Conservation (phyloP, 2,888 invertebrate species). For the Dynastes grantii region DNA sequence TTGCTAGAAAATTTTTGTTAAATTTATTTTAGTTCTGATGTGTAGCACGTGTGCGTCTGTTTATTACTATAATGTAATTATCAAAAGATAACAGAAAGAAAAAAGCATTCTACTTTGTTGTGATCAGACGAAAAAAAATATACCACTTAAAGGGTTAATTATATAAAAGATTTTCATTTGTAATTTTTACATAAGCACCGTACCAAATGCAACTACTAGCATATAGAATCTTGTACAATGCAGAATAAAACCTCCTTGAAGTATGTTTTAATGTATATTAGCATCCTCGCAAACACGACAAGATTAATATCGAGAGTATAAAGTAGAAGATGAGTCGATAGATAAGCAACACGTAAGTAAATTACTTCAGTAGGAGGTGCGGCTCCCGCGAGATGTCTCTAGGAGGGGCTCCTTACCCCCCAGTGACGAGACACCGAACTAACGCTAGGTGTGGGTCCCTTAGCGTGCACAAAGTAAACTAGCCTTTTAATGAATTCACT, state of each 20-base stretch:
- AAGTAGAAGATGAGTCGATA: slow-evolving; percentile 50
- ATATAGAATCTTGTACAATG: background rate
- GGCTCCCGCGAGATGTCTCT: slow-evolving; percentile 70
- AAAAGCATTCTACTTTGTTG: no score
- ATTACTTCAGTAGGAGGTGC: slow-evolving; percentile 66
- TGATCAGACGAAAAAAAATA: no score
- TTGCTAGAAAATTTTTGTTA: no score
- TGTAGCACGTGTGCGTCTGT: no score
- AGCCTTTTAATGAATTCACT: slow-evolving; percentile 67
- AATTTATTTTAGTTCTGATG: no score
- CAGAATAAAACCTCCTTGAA: slow-evolving; percentile 38
- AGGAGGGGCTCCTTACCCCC: slow-evolving; percentile 66
- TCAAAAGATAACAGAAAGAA: no score
- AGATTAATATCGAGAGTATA: slow-evolving; percentile 49
- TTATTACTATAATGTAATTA: no score
- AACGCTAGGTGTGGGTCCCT: slow-evolving; percentile 67
- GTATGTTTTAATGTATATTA: slow-evolving; percentile 42
- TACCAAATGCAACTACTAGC: background rate
- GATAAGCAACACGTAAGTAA: slow-evolving; percentile 61
- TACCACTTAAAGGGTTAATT: no score
- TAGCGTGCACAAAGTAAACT: slow-evolving; percentile 69
- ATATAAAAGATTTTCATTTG: no score
- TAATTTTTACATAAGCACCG: background rate
- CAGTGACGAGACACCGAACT: slow-evolving; percentile 58
- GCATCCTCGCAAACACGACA: slow-evolving; percentile 44